Conservation (phyloP, 2,888 invertebrate genomes). For the Drosophila ezoana region DNA sequence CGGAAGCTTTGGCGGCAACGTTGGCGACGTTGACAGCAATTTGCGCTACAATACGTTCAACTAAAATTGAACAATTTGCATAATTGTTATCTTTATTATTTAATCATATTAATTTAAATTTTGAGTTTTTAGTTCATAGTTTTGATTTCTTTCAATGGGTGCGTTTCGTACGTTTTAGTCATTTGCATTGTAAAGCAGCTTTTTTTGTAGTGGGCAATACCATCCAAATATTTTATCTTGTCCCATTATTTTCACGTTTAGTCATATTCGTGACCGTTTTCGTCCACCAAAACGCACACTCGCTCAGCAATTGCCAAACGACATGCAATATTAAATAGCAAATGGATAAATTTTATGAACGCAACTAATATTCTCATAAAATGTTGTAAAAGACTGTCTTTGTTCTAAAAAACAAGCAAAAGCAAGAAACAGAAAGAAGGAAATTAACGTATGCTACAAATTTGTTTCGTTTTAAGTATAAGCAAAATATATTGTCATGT, state of each 20-base stretch:
- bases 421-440: constrained; percentile 22
- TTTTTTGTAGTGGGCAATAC: constrained; percentile 22
- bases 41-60: constrained; percentile 80
- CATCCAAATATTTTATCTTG: constrained; percentile 2
- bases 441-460: constrained; percentile 41
- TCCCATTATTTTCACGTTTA: constrained; percentile 15
- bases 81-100: constrained; percentile 68
- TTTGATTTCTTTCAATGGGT: constrained; percentile 34
- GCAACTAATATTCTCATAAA: constrained; percentile 45
- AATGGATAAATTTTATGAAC: constrained; percentile 48
- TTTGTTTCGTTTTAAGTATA: constrained; percentile 45
- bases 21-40: constrained; percentile 79
- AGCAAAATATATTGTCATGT: constrained; percentile 42
- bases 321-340: constrained; percentile 45
- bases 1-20: constrained; percentile 55
- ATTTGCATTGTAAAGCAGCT: constrained; percentile 40
- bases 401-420: constrained; percentile 62
- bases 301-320: constrained; percentile 75
- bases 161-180: constrained; percentile 49
- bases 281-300: constrained; percentile 58
- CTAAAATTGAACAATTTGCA: constrained; percentile 46
- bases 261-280: constrained; percentile 6
- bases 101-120: constrained; percentile 67
- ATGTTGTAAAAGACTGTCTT: constrained; percentile 77
- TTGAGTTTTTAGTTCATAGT: constrained; percentile 37